Base-by-base conservation (phyloP, 2,888 invertebrate species). In the Prostheceraeus crozeri region DNA sequence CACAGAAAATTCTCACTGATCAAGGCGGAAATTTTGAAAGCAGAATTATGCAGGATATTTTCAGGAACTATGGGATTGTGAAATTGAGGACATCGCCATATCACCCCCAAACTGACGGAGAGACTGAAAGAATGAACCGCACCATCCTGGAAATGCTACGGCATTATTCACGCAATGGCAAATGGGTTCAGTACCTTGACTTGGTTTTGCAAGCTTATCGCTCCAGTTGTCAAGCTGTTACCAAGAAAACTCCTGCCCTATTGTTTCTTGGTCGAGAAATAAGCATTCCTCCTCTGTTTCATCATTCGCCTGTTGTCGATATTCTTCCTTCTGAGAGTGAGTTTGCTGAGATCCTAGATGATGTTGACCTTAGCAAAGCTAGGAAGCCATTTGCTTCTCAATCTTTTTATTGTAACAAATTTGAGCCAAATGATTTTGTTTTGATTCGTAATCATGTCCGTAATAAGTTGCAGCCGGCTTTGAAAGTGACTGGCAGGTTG, bases 401-500 rank as follows among this genome's bases (percentile, higher is more conserved):
- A n/a, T n/a, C n/a, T n/a, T n/a, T n/a, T n/a, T n/a, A n/a, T n/a
- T n/a, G n/a, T n/a, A n/a, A n/a, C n/a, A 40, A 40, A 40, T 40
- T 40, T 19, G 19, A 40, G 19, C 40, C 40, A 40, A 19, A 19
- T 19, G 40, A 40, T 19, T 16, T 19, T 16, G 40, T 40, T 14
- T 16, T 40, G 40, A 40, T 40, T 40, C 40, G 40, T 40, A 14
- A 19, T 16, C 40, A 40, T 40, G 40, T 40, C 40, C 40, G 40
- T 19, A 40, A 40, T 19, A 40, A 40, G 40, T 40, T 40, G 19
- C 40, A 40, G 19, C 40, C 48, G 48, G 48, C 48, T 48, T 48
- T 48, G 48, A 48, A 25, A 23, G 25, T 28, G 48, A 48, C 27
- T 48, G 48, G 48, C 48, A 25, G 25, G 48, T 48, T 48, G 48